phyloP scores from a whole-genome alignment of 2,888 invertebrate genomes.

The Phytoseiulus persimilis region DNA sequence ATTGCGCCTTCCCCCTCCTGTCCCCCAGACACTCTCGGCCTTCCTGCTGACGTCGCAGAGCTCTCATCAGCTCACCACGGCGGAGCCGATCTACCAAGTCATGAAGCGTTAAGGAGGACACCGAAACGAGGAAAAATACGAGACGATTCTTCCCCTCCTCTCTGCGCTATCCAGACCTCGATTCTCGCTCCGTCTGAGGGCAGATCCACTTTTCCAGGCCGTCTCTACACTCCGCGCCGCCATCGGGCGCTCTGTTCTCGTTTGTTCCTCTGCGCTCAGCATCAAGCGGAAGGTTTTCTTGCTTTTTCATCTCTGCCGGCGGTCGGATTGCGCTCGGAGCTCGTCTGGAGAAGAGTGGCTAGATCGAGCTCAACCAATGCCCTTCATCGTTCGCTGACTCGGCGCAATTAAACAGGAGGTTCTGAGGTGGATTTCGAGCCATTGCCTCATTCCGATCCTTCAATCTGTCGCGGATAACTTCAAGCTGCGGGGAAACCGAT shows the following conservation, averaged over 20 bases:
- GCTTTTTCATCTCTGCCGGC: not conserved
- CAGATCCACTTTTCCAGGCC: not conserved
- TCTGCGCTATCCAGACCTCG: not conserved
- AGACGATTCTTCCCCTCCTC: not conserved
- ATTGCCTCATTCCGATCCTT: too few species aligned
- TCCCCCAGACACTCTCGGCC: not conserved
- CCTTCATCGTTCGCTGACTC: not conserved
- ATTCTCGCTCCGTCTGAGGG: not conserved
- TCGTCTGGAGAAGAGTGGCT: not conserved
- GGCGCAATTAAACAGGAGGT: not conserved
- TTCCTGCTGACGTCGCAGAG: not conserved
- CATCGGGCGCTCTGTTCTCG: not conserved
- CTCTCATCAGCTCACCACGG: not conserved
- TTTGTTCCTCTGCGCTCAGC: not conserved
- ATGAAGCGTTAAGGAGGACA: not conserved
- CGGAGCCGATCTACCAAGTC: not conserved
- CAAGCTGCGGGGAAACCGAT: too few species aligned
- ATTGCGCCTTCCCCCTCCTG: not conserved
- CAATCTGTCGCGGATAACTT: too few species aligned
- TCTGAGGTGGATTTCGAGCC: too few species aligned
- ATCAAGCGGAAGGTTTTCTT: not conserved
- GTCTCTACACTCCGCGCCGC: not conserved
- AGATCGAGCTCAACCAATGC: not conserved
- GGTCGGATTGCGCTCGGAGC: not conserved
- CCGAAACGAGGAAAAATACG: not conserved